Conservation (phyloP, 1,140 invertebrate species). For the Cydia pomonella region DNA sequence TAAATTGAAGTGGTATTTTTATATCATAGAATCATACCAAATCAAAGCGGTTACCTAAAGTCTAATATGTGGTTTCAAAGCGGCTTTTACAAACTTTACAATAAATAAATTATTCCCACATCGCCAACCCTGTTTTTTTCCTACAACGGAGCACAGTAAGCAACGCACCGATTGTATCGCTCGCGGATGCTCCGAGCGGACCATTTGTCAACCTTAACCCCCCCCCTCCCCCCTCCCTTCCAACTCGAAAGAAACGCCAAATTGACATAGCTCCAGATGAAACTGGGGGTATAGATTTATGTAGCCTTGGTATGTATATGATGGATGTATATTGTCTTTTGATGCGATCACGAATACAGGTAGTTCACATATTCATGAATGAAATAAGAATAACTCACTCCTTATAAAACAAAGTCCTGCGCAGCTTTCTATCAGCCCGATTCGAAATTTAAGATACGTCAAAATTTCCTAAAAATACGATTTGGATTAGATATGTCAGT, state of each 20-base stretch:
- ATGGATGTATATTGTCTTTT: not conserved
- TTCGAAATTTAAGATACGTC: too few relatives aligned
- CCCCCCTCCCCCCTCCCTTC: conserved; percentile 40
- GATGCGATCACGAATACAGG: too few relatives aligned
- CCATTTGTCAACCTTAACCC: conserved; percentile 77
- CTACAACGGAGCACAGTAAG: conserved; percentile 72
- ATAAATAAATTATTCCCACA: not conserved
- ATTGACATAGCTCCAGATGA: conserved; percentile 57
- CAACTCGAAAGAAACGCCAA: conserved; percentile 68
- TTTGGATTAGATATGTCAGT: too few relatives aligned
- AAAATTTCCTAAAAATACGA: too few relatives aligned
- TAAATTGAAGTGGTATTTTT: too few relatives aligned
- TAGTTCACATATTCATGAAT: too few relatives aligned
- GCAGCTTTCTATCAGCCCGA: too few relatives aligned
- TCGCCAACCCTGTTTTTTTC: conserved; percentile 70
- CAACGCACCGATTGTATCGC: conserved; percentile 79
- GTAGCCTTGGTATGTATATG: conserved; percentile 47
- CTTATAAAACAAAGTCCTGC: too few relatives aligned
- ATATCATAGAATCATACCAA: too few relatives aligned
- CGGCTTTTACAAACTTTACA: not conserved
- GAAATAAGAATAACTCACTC: too few relatives aligned
- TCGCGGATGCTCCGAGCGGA: conserved; percentile 77
- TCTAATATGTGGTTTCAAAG: too few relatives aligned
- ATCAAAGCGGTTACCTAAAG: too few relatives aligned
- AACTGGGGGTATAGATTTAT: conserved; percentile 71